Evolutionary conservation across 2,797 vertebrate genomes (phyloP), one percentile per base, ranked within the genome.

Genomic region (Chrosomus eos): DNA sequence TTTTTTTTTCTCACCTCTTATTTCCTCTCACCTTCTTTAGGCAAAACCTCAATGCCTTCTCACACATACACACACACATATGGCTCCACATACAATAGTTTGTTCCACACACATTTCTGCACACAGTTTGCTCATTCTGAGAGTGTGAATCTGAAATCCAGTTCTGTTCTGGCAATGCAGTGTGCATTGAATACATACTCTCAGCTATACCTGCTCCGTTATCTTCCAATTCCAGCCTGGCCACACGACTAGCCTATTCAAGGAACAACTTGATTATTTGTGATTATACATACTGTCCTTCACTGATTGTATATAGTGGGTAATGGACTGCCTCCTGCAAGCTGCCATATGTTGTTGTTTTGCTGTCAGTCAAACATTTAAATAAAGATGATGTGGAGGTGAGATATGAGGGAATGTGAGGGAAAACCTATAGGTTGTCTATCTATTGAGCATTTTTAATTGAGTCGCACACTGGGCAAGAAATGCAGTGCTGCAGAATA

Each of bases 271-370:
- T 66, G 81, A 80, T 85, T 78, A 76, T 13, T 83, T 81, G 64
- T 78, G 84, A 86, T 89, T 80, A 77, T 88, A 86, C 77, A 87
- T 76, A 72, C 75, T 62, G 81, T 55, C 45, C 33, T 68, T 80
- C 28, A 64, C 21, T 88, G 82, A 86, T 81, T 88, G 71, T 80
- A 75, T 78, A 81, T 40, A 80, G 66, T 10, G 40, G 67, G 55
- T 77, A 85, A 79, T 85, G 70, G 60, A 67, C 60, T 53, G 82
- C 72, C 70, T 85, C n/a, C 82, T 77, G 51, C 55, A 80, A 38
- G 66, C 53, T 28, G 55, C 70, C 36, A 64, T 51, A 72, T 62
- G 28, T 68, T 71, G 84, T 60, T 72, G 86, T 88, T 88, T 80
- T 79, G 66, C 80, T 85, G 85, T 77, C 80, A 85, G n/a, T 81